These are phyloP conservation scores for Eristalis pertinax DNA, from an alignment of 2,888 invertebrate genomes.

Conservation along the genomic window DNA sequence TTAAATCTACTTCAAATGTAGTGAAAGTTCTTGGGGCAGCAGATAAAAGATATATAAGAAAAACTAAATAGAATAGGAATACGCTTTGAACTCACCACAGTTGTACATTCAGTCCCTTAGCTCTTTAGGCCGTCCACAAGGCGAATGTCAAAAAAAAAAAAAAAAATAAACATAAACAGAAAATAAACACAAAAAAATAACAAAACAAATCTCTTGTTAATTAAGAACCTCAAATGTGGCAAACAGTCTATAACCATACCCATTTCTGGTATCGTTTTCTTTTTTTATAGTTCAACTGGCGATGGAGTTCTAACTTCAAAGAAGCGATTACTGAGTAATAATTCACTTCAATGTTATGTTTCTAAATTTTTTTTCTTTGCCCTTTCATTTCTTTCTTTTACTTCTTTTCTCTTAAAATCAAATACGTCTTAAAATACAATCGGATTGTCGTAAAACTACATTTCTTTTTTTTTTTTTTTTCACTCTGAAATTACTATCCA, in stretches of 20 bases:
- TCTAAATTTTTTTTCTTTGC: slow-evolving; percentile 74
- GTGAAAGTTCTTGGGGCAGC: no score
- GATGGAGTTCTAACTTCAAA: slow-evolving; percentile 98
- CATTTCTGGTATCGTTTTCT: slow-evolving; percentile 77
- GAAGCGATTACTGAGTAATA: slow-evolving; percentile 91
- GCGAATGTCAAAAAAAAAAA: neutral
- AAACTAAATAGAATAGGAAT: no score
- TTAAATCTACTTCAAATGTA: no score
- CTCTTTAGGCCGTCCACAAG: no score
- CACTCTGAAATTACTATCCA: slow-evolving; percentile 49
- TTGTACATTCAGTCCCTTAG: no score
- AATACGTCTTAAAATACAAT: slow-evolving; percentile 42
- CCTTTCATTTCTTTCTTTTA: neutral
- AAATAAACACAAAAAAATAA: slow-evolving; percentile 21
- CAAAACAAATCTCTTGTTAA: slow-evolving; percentile 24
- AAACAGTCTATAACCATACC: slow-evolving; percentile 72
- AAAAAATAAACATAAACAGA: neutral
- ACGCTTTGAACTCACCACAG: no score
- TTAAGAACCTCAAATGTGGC: slow-evolving; percentile 45
- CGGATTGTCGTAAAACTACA: slow-evolving; percentile 47
- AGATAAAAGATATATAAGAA: no score
- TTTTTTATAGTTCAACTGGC: slow-evolving; percentile 91
- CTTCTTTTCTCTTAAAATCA: slow-evolving; percentile 13
- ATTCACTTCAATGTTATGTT: slow-evolving; percentile 71
- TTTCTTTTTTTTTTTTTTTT: no score